Base-by-base conservation (phyloP, 2,113 vertebrate species). In the Chaenogobius annularis region DNA sequence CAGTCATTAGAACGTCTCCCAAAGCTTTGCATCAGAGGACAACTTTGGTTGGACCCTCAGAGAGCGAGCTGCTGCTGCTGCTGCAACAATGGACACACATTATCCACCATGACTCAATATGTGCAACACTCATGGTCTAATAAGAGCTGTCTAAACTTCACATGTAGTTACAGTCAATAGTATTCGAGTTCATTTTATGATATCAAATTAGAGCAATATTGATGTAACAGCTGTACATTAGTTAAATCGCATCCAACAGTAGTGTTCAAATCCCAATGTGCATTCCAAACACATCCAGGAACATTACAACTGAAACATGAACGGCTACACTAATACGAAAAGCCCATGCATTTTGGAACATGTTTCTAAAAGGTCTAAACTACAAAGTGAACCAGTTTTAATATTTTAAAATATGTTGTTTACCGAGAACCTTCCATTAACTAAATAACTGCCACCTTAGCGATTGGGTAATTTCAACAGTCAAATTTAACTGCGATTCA, bases 1-100 rank as follows among this genome's bases (percentile, higher is more conserved):
- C 59, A 79, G 75, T 84, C 78, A 83, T 85, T 88, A 85, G 66
- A 73, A 81, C 70, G 77, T 63, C 74, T 83, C 85, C 68, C 46
- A 43, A 68, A 78, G 80, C 75, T 73, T 84, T 80, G 58, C 59
- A 80, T 35, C 71, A 75, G 66, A 74, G 64, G 72, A 72, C 75
- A 62, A 69, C 56, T 68, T 80, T 71, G 65, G 65, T 65, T 19
- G 44, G 66, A 86, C 69, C 67, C 75, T 82, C 74, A 68, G 44
- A 82, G 54, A 70, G 69, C 40, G 65, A 31, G 66, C 55, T 56
- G 54, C 54, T 56, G 73, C 62, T 77, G 76, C 61, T 63, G 68
- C 65, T 48, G 68, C 56, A 66, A 66, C 78, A 78, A 83, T 78
- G 80, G 81, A 82, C 54, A 70, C 74, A 83, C 78, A 86, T 86